Base-by-base conservation (phyloP, 2,113 vertebrate species). In the Scortum barcoo region DNA sequence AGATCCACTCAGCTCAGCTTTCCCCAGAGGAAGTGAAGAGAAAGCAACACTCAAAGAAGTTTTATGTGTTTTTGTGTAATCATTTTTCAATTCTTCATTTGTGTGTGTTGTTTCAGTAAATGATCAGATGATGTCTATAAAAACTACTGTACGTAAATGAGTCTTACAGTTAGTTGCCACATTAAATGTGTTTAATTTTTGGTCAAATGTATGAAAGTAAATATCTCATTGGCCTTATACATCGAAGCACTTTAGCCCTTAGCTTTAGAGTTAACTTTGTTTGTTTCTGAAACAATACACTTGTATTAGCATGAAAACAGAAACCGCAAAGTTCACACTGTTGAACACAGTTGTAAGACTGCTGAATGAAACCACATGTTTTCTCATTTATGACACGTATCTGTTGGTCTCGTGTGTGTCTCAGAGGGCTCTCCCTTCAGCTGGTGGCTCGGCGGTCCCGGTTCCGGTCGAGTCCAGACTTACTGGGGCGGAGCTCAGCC, bases 401-500 rank as follows among this genome's bases (percentile, higher is more conserved):
- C 5, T 44, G 42, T 44, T 62, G 24, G 7, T 10, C 7, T 33
- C 17, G 38, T 61, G 72, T 75, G 72, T 76, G 17, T 88, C 88
- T 38, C 90, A 95, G 94, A 94, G 54, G 94, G 94, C 0, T 83
- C 93, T 8, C 93, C 94, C 0, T 93, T 93, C 85, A 94, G 91
- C 89, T 95, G 95, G 95, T 95, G 95, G 95, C 30, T 93, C 24
- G 93, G 94, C 0, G 84, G 93, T 33, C 69, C 85, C 0, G 53
- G 84, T 30, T 0, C 89, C 0, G 94, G 93, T 4, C 85, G 69
- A 1, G 62, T 90, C 3, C 94, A 94, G 90, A 88, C 88, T 0
- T 94, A 95, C 38, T 95, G 95, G 95, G 95, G 93, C 0, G 94
- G 94, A 13, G 92, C 94, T n/a, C 76, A 91, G 5, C 94, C 94